These are phyloP conservation scores for Xyliphius kryptos DNA, from an alignment of 2,113 vertebrate genomes.

Conservation along the genomic window DNA sequence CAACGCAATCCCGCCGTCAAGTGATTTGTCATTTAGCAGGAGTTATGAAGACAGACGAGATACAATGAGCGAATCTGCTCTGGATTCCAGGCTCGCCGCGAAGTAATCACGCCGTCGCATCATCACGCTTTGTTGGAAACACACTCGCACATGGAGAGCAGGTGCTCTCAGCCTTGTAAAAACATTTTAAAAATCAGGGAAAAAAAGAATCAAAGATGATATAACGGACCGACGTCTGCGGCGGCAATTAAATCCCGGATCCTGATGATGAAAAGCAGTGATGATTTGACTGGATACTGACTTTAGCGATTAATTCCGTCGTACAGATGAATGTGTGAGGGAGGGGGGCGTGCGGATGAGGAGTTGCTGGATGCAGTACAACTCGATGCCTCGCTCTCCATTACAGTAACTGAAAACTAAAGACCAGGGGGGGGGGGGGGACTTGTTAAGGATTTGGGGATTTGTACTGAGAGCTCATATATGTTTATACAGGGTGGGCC, in stretches of 20 bases:
- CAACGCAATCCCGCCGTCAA: slow-evolving; percentile 29
- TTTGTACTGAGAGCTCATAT: no score
- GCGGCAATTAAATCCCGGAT: slow-evolving; percentile 28
- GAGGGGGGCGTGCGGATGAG: no score
- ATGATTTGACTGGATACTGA: slow-evolving; percentile 31
- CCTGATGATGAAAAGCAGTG: slow-evolving; percentile 37
- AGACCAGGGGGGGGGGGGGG: no score
- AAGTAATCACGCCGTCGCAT: slow-evolving; percentile 34
- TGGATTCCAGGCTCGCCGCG: slow-evolving; percentile 10
- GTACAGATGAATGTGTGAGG: not conserved
- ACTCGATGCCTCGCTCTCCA: no score
- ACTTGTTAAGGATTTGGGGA: no score
- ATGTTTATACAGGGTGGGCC: no score
- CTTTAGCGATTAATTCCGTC: slow-evolving; percentile 21
- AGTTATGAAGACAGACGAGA: slow-evolving; percentile 36
- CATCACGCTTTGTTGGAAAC: slow-evolving; percentile 20
- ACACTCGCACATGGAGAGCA: not conserved
- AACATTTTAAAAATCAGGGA: no score
- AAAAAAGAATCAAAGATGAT: no score
- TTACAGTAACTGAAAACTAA: no score
- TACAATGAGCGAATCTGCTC: slow-evolving; percentile 8
- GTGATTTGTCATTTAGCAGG: slow-evolving; percentile 31
- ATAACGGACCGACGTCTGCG: slow-evolving; percentile 29
- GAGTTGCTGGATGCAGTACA: no score
- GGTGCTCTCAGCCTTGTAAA: slow-evolving; percentile 27